These are phyloP conservation scores for Anoplius nigerrimus DNA, from an alignment of 2,888 invertebrate species.

Conservation along the genomic window DNA sequence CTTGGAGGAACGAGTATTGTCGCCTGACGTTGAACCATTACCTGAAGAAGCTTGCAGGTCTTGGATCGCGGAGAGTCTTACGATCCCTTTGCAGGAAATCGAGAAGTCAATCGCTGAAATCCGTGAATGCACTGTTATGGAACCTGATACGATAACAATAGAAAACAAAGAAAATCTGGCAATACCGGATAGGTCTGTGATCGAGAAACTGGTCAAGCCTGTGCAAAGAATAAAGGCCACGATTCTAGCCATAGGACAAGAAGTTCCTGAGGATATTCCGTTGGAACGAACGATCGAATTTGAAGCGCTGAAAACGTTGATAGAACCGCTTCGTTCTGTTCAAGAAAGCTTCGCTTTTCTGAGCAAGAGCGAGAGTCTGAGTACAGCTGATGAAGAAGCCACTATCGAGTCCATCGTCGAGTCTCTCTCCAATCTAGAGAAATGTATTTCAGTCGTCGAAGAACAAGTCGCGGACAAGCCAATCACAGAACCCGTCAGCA, in stretches of 20 bases:
- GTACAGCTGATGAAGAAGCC: slow-evolving; percentile 37
- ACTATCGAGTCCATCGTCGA: slow-evolving; percentile 54
- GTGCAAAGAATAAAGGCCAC: slow-evolving; percentile 42
- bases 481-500: slow-evolving; percentile 19
- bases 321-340: slow-evolving; percentile 41
- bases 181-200: slow-evolving; percentile 44
- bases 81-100: slow-evolving; percentile 61
- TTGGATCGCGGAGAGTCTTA: slow-evolving; percentile 57
- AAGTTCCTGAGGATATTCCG: background rate
- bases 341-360: slow-evolving; percentile 44
- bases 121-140: slow-evolving; percentile 47
- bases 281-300: slow-evolving; percentile 22
- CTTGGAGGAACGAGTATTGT: slow-evolving; percentile 61
- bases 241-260: slow-evolving; percentile 34
- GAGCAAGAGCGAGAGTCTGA: slow-evolving; percentile 24
- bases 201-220: slow-evolving; percentile 43
- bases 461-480: slow-evolving; percentile 49
- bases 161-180: slow-evolving; percentile 33
- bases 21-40: slow-evolving; percentile 60
- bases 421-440: slow-evolving; percentile 57
- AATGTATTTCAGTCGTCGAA: slow-evolving; percentile 55
- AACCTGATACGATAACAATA: slow-evolving; percentile 19
- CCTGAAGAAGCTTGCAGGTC: slow-evolving; percentile 58
- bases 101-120: slow-evolving; percentile 59
- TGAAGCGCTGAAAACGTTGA: slow-evolving; percentile 40